Base-by-base conservation (phyloP, 2,113 vertebrate species). In the Tragelaphus scriptus region DNA sequence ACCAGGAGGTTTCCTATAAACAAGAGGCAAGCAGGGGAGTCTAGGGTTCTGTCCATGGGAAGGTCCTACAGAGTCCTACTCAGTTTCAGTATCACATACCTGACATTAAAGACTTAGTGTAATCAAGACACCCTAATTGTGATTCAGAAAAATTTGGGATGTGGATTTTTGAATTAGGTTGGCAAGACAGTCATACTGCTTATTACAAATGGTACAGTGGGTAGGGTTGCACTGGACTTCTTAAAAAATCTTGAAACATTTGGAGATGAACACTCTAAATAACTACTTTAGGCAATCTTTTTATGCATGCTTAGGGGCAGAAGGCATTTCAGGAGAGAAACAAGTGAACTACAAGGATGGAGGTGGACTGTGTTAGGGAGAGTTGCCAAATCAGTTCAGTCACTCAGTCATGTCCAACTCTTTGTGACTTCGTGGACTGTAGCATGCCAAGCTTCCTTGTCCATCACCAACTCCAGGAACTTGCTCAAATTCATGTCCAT, bases 201-300 rank as follows among this genome's bases (percentile, higher is more conserved):
- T 61, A 55, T 47, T 15, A 56, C 4, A 61, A 71, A 17, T 32
- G 68, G n/a, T 13, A 28, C 16, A 88, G 11, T 59, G 1, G 12
- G 1, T 26, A 26, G 1, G 26, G 0, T 23, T 85, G 2, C 5
- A 6, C 3, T 25, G 5, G 4, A 55, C 4, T 53, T 91, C 11
- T 58, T 63, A 25, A 36, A n/a, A 59, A 77, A 44, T 77, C 23
- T 77, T 86, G 12, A 84, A 84, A 87, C 12, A 4, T 88, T 85
- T 81, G 17, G 2, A 94, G 1, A 5, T 44, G 7, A 21, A 30
- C 8, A 75, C 6, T 14, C 21, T 36, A 47, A 30, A 56, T 51
- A 89, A 44, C n/a, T 28, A 56, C 16, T 51, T 79, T 58, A 77
- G 51, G 47, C 14, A 79, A 56, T 23, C 32, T 13, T 94, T 47